A percentile compares a stretch with the other conserved stretches of the same genome.
Evolutionary conservation across 2,888 invertebrate species (phyloP).

Genomic region (Erebia aethiops): DNA sequence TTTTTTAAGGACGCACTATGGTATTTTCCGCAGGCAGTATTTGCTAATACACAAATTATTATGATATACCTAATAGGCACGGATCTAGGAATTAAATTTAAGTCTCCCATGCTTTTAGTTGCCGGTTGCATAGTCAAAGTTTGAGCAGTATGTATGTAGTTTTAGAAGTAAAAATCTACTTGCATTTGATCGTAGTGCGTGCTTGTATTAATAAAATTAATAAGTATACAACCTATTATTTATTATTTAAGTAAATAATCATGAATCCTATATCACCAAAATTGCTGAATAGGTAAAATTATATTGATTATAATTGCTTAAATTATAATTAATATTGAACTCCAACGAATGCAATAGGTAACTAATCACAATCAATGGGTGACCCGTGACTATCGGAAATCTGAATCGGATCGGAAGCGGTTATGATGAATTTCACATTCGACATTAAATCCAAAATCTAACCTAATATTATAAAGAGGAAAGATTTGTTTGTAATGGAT

Average conservation of each 20-base stretch:
- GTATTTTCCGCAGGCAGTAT: too few relatives aligned
- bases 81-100: too few relatives aligned
- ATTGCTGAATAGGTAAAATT: not conserved
- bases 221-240: not conserved
- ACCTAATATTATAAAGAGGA: too few relatives aligned
- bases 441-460: not conserved
- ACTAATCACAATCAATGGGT: not conserved
- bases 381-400: not conserved
- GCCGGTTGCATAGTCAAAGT: too few relatives aligned
- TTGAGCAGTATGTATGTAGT: too few relatives aligned
- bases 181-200: not conserved
- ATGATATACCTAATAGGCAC: too few relatives aligned
- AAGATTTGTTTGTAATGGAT: too few relatives aligned
- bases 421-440: not conserved
- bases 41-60: too few relatives aligned
- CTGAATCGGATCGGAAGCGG: too few relatives aligned
- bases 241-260: not conserved
- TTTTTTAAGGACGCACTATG: too few relatives aligned
- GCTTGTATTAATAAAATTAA: not conserved
- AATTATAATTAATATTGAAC: not conserved
- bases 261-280: not conserved
- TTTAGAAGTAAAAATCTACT: not conserved
- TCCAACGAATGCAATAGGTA: not conserved
- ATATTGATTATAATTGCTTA: not conserved
- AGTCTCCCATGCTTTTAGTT: too few relatives aligned